Evolutionary conservation across 2,797 vertebrate species (phyloP).

Genomic region (Sus cebifrons): DNA sequence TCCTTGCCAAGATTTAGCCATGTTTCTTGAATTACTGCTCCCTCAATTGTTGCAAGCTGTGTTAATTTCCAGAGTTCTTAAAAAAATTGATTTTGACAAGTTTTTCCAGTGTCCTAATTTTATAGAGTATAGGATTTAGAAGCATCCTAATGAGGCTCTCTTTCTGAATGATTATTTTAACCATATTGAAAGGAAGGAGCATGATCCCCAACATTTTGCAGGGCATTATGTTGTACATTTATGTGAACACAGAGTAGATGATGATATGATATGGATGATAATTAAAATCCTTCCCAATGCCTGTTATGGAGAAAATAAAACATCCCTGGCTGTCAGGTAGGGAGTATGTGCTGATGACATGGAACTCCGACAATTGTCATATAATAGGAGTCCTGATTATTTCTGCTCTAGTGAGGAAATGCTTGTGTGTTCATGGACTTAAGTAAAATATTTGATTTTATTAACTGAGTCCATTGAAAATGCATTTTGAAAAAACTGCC

Average conservation of each 20-base stretch:
- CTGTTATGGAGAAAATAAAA: slow-evolving; percentile 28
- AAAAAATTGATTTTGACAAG: slow-evolving; percentile 32
- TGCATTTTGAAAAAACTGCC: not conserved
- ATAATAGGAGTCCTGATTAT: not conserved
- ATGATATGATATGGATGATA: not conserved
- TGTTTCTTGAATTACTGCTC: not conserved
- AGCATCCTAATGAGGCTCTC: not conserved
- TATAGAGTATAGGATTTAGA: not conserved
- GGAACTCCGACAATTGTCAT: not conserved
- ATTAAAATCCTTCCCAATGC: slow-evolving; percentile 24
- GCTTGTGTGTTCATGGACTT: not conserved
- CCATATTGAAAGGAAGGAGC: not conserved
- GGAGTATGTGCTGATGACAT: not conserved
- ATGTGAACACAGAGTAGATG: not conserved
- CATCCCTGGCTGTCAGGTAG: not conserved
- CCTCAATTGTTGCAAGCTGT: not conserved
- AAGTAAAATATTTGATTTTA: slow-evolving; percentile 39
- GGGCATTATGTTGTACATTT: slow-evolving; percentile 20
- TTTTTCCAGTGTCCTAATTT: not conserved
- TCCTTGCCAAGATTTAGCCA: not conserved
- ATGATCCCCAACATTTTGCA: not conserved
- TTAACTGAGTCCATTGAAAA: not conserved
- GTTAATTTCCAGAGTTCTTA: not conserved
- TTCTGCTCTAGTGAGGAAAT: not conserved
- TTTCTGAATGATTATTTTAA: not conserved